Evolutionary conservation across 2,888 invertebrate genomes (phyloP).

Genomic region (Thecocarcelia acutangulata): DNA sequence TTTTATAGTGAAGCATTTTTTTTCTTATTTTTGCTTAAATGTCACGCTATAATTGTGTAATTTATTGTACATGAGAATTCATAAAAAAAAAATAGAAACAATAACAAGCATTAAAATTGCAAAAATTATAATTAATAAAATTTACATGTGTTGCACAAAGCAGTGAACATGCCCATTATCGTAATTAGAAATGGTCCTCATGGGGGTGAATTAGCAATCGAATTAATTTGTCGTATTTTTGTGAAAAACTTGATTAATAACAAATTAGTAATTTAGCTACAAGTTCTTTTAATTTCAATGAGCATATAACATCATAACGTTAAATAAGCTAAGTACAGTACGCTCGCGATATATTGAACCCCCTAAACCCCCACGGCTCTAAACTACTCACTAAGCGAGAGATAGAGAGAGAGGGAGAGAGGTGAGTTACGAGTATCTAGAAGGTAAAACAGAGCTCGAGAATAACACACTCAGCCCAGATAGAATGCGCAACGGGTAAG

Average conservation of each 20-base stretch:
- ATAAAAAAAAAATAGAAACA: neutral
- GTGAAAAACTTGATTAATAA: neutral
- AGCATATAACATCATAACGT: too few relatives aligned
- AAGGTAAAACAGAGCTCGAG: too few relatives aligned
- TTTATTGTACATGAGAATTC: neutral
- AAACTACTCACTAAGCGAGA: too few relatives aligned
- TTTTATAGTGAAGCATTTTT: neutral
- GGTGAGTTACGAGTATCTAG: too few relatives aligned
- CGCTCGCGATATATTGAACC: too few relatives aligned
- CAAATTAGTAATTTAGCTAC: too few relatives aligned
- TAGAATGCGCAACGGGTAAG: too few relatives aligned
- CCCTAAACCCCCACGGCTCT: too few relatives aligned
- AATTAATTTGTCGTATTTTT: neutral
- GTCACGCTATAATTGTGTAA: constrained; percentile 38
- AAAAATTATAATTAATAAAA: constrained; percentile 20
- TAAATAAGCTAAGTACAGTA: too few relatives aligned
- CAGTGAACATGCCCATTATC: constrained; percentile 10
- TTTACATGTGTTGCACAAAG: constrained; percentile 12
- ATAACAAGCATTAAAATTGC: neutral
- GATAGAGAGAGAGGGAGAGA: too few relatives aligned
- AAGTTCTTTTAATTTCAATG: too few relatives aligned
- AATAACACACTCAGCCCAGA: too few relatives aligned
- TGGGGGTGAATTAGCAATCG: neutral
- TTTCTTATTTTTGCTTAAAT: constrained; percentile 18
- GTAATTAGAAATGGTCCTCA: neutral